Conservation (phyloP, 2,113 vertebrate genomes). For the Tyto alba region DNA sequence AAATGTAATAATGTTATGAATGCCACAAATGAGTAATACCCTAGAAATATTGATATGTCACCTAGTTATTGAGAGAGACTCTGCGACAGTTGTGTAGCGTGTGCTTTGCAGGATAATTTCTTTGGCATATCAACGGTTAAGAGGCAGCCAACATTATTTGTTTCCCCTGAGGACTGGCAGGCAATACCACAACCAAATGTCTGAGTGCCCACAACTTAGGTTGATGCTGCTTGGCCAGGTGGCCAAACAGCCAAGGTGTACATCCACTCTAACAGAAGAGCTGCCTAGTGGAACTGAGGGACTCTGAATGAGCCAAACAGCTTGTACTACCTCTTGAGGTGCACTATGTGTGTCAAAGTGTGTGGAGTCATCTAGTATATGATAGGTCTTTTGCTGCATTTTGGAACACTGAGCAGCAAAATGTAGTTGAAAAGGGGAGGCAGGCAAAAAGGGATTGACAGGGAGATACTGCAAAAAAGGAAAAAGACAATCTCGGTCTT, state of each 20-base stretch:
- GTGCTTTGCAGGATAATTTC: background rate
- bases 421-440: background rate
- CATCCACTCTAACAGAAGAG: background rate
- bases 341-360: background rate
- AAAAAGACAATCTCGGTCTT: background rate
- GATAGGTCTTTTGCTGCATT: background rate
- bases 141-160: background rate
- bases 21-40: background rate
- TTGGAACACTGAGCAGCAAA: background rate
- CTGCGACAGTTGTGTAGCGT: background rate
- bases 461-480: background rate
- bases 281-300: background rate
- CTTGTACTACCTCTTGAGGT: background rate
- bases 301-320: background rate
- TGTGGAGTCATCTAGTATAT: accelerated
- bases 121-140: background rate
- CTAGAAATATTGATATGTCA: background rate
- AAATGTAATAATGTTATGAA: background rate
- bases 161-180: background rate
- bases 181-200: background rate
- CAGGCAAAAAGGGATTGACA: background rate
- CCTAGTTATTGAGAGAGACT: background rate
- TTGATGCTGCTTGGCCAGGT: background rate
- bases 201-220: background rate
- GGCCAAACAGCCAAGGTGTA: background rate